Conservation (phyloP, 1,140 invertebrate genomes). For the Caenorhabditis inopinata region DNA sequence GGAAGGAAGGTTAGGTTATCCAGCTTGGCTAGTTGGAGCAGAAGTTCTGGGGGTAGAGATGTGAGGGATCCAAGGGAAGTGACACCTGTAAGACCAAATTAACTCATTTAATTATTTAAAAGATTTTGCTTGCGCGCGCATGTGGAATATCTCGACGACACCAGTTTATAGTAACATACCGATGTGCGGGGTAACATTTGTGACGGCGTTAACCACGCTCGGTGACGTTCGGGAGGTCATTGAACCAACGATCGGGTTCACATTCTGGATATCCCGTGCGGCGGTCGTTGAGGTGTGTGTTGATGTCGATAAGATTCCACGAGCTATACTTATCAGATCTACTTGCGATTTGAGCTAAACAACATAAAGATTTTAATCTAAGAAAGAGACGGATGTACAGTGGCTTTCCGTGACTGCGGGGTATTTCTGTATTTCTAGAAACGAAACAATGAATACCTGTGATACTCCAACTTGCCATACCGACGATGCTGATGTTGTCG, state of each 20-base stretch:
- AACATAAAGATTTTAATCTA: not conserved
- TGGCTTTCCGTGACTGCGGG: no score
- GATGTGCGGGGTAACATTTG: not conserved
- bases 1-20: not conserved
- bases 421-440: no score
- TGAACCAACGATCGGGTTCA: slow-evolving; percentile 17
- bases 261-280: not conserved
- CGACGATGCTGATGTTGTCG: slow-evolving; percentile 5
- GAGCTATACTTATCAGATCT: not conserved
- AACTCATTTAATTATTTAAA: not conserved
- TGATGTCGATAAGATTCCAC: not conserved
- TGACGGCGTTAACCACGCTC: not conserved
- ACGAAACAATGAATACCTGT: not conserved
- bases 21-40: not conserved
- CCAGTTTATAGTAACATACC: slow-evolving; percentile 6
- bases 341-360: slow-evolving; percentile 14
- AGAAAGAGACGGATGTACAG: not conserved
- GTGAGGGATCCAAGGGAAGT: not conserved
- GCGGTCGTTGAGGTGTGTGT: not conserved
- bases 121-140: no score
- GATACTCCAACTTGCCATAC: not conserved
- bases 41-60: not conserved
- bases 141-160: not conserved
- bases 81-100: not conserved
- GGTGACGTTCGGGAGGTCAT: not conserved